Base-by-base conservation (phyloP, 2,113 vertebrate genomes). In the Onychorhynchus coronatus region DNA sequence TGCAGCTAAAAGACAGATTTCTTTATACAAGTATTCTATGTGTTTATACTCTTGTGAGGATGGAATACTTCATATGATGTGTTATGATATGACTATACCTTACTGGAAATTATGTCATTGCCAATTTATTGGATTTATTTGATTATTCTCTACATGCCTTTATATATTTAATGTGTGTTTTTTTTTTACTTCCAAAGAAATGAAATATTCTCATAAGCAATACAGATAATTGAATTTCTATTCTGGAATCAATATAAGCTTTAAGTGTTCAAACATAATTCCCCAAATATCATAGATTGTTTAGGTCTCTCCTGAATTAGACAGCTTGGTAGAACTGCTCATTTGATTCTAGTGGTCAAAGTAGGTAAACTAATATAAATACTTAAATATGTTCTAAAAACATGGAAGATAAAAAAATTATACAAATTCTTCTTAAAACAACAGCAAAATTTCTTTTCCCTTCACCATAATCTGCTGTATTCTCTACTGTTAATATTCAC, bases 151-250 rank as follows among this genome's bases (percentile, higher is more conserved):
- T 78, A 14, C 5, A 53, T 37, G 49, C 4, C 5, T 85, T 75
- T 86, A 46, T 80, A 53, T 53, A 20, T 89, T 85, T 70, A 91
- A 61, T 91, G 77, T 73, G 25, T 78, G 11, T 82, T 68, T 89
- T 82, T 86, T 10, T 76, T 91, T 80, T 85, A 49, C 31, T 89
- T 93, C 30, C 47, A 58, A 81, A 89, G 9, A 78, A 83, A 52
- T 12, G 0, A 91, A 84, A 79, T 78, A 86, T 70, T 8, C 35
- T 76, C 33, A 50, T 16, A 94, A 7, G 44, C n/a, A 93, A 89
- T 88, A 80, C 2, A 67, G 31, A 67, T 89, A 94, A 94, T 61
- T 94, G 30, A 94, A 94, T 94, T 92, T 95, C 47, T 81, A 19
- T 93, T 83, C 62, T 93, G 58, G 49, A 92, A 81, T 63, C 27